phyloP scores from a whole-genome alignment of 2,113 vertebrate genomes.

The Brachypteracias leptosomus region DNA sequence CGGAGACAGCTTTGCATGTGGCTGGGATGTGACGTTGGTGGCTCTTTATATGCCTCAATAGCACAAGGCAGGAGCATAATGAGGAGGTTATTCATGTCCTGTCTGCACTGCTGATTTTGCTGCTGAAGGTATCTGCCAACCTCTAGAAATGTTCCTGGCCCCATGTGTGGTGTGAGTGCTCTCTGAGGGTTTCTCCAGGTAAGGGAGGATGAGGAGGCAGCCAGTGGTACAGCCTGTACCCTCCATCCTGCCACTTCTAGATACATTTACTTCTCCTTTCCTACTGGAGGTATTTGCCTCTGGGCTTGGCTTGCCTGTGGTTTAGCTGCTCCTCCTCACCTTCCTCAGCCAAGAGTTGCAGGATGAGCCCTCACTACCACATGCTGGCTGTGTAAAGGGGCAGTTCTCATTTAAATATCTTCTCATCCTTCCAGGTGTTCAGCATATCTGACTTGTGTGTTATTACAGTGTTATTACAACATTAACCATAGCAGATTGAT shows the following conservation, averaged over 20 bases:
- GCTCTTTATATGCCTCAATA: conserved; percentile 7
- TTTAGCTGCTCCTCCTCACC: neutral
- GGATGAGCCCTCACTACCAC: neutral
- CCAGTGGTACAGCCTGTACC: neutral
- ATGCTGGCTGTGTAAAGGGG: neutral
- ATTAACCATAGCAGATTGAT: neutral
- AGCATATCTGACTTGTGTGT: neutral
- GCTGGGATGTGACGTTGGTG: conserved; percentile 10
- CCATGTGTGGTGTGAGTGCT: neutral
- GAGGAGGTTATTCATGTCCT: conserved; percentile 27
- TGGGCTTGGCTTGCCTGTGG: neutral
- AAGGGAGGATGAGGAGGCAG: neutral
- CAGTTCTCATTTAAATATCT: neutral
- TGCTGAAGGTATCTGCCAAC: neutral
- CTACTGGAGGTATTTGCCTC: neutral
- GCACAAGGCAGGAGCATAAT: conserved; percentile 17
- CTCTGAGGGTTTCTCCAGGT: neutral
- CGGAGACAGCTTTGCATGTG: neutral
- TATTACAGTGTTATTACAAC: neutral
- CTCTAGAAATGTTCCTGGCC: neutral
- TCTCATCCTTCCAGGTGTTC: neutral
- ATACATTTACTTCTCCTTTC: neutral
- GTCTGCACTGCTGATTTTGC: neutral
- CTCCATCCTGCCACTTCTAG: neutral
- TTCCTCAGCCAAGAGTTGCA: neutral